phyloP scores from a whole-genome alignment of 1,140 invertebrate species.

The Drosophila punjabiensis region DNA sequence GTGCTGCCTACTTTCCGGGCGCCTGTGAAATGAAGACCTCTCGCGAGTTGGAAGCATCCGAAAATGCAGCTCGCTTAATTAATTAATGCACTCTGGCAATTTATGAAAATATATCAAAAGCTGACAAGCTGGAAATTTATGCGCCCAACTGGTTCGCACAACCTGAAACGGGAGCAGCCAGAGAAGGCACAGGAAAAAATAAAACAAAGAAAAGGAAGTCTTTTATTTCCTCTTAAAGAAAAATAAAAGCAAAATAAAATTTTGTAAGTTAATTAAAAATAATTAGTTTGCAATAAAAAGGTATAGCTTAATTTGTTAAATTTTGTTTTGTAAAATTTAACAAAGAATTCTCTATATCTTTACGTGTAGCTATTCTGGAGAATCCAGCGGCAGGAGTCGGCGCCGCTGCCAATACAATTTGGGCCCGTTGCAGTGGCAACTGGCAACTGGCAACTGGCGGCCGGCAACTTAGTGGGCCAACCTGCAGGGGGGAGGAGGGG shows the following conservation, averaged over 20 bases:
- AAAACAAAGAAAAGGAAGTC: rapidly evolving
- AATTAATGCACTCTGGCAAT: constrained; percentile 84
- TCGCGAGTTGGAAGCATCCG: constrained; percentile 12
- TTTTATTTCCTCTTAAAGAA: too few relatives aligned
- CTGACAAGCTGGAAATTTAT: constrained; percentile 84
- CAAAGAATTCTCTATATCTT: neutral
- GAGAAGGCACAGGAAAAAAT: constrained; percentile 1
- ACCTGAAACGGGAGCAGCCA: constrained; percentile 57
- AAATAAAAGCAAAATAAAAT: neutral
- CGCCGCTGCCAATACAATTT: constrained; percentile 57
- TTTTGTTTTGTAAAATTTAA: neutral
- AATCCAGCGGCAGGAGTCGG: constrained; percentile 27
- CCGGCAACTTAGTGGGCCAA: constrained; percentile 45
- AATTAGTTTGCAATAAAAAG: too few relatives aligned
- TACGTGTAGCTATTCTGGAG: neutral
- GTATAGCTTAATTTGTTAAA: too few relatives aligned
- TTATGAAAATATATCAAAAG: constrained; percentile 84
- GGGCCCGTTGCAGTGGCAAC: constrained; percentile 31
- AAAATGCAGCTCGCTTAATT: constrained; percentile 72
- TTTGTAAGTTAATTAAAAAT: too few relatives aligned
- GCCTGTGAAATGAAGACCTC: constrained; percentile 26
- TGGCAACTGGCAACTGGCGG: constrained; percentile 63
- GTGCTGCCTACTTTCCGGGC: constrained; percentile 71
- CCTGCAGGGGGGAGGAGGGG: neutral
- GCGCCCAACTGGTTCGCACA: constrained; percentile 64